These are phyloP conservation scores for Phortica okadai DNA, from an alignment of 2,888 invertebrate species.

Conservation along the genomic window DNA sequence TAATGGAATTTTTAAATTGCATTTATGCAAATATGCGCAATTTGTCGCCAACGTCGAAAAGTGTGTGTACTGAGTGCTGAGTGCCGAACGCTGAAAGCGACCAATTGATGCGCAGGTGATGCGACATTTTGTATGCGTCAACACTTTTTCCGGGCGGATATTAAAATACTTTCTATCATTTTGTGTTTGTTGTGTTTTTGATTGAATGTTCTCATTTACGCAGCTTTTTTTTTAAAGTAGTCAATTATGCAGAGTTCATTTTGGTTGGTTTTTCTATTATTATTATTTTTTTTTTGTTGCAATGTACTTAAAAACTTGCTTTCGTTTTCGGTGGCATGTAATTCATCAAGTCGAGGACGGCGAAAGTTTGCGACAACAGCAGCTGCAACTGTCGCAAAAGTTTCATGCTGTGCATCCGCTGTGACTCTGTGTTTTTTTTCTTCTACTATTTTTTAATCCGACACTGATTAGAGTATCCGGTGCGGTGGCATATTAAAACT, in stretches of 20 bases:
- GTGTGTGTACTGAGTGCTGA: slow-evolving; percentile 26
- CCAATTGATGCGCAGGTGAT: slow-evolving; percentile 64
- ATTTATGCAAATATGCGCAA: slow-evolving; percentile 66
- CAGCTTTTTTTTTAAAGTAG: too few relatives aligned
- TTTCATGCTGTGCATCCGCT: slow-evolving; percentile 17
- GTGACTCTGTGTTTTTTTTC: not conserved
- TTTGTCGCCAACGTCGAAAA: slow-evolving; percentile 49
- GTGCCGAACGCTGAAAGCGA: slow-evolving; percentile 64
- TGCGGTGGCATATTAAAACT: slow-evolving; percentile 4
- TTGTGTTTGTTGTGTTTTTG: not conserved
- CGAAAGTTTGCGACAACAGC: not conserved
- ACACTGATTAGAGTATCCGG: slow-evolving; percentile 17
- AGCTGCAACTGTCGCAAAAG: slow-evolving; percentile 30
- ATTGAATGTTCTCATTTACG: not conserved
- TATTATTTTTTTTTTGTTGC: not conserved
- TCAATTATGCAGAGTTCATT: too few relatives aligned
- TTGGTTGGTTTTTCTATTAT: too few relatives aligned
- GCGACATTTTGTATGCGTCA: slow-evolving; percentile 71
- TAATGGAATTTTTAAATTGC: slow-evolving; percentile 71
- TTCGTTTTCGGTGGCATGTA: not conserved
- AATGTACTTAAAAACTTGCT: not conserved
- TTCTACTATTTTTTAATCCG: slow-evolving; percentile 13
- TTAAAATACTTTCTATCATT: not conserved
- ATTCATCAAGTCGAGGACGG: not conserved
- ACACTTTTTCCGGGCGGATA: slow-evolving; percentile 52